phyloP scores from a whole-genome alignment of 37 sponge, comb jelly and placozoan species.

The Ephydatia muelleri region DNA sequence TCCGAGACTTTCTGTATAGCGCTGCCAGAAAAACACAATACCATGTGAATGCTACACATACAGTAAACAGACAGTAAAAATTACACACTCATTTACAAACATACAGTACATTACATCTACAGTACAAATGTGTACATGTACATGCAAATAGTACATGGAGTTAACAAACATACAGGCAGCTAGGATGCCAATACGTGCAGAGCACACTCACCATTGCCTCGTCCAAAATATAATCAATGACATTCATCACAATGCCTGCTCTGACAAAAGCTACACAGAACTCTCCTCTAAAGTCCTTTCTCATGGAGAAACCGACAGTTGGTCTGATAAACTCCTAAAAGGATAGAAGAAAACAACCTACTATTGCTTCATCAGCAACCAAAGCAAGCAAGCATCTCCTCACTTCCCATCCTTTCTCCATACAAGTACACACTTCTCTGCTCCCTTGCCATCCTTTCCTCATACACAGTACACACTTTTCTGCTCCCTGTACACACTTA shows the following conservation, averaged over 20 bases:
- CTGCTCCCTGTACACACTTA: too few relatives aligned
- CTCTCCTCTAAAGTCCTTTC: constrained; percentile 68
- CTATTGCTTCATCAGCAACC: background rate
- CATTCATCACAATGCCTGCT: constrained; percentile 57
- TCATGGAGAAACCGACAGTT: constrained; percentile 73
- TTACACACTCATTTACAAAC: background rate
- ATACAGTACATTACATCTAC: background rate
- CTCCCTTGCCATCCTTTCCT: too few relatives aligned
- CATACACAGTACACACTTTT: too few relatives aligned
- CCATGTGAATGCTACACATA: background rate
- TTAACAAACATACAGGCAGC: too few relatives aligned
- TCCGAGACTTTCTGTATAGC: constrained; percentile 45
- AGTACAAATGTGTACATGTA: background rate
- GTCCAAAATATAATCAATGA: constrained; percentile 68
- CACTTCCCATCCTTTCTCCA: too few relatives aligned
- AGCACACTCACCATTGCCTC: constrained; percentile 34
- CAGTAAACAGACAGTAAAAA: background rate
- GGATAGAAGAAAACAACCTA: background rate
- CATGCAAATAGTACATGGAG: background rate
- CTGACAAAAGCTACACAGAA: constrained; percentile 70
- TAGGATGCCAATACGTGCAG: too few relatives aligned
- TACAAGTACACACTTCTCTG: too few relatives aligned
- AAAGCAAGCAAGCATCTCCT: too few relatives aligned
- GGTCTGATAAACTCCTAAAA: constrained; percentile 86
- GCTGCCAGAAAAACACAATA: constrained; percentile 7